These are phyloP conservation scores for Thomomys bottae DNA, from an alignment of 2,113 vertebrate species.

Conservation along the genomic window DNA sequence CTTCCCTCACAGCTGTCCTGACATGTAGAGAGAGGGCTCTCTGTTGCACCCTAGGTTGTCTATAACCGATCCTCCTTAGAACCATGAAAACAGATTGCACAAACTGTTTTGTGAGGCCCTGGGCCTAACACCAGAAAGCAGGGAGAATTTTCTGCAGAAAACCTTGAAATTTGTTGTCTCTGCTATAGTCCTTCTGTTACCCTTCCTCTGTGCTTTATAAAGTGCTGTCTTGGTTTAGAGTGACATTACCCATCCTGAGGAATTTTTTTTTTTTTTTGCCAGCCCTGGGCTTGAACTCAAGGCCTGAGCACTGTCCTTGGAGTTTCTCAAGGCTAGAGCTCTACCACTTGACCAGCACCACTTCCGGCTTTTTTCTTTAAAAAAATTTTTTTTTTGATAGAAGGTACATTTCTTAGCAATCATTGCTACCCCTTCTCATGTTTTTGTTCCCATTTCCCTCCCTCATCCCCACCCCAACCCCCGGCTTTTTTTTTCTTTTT, in stretches of 20 bases:
- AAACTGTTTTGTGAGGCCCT: not conserved
- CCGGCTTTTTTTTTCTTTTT: no score
- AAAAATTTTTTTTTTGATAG: no score
- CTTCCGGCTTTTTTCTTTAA: no score
- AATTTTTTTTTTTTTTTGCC: constrained; percentile 7
- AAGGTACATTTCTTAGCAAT: no score
- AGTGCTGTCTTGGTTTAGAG: not conserved
- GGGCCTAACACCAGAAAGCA: not conserved
- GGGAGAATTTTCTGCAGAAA: constrained; percentile 3
- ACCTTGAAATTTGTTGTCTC: not conserved
- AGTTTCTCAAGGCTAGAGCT: no score
- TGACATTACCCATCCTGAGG: not conserved
- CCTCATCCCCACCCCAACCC: no score
- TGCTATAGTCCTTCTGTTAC: not conserved
- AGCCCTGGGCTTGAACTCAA: no score
- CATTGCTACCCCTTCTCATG: no score
- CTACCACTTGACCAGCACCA: no score
- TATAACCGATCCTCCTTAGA: no score
- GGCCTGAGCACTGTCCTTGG: no score
- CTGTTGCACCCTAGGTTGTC: not conserved
- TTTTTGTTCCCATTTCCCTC: no score
- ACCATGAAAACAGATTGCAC: not conserved
- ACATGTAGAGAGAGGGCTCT: not conserved
- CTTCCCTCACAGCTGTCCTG: not conserved
- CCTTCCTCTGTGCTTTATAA: not conserved